phyloP scores from a whole-genome alignment of 2,888 invertebrate species.

The Parapristionchus giblindavisi region DNA sequence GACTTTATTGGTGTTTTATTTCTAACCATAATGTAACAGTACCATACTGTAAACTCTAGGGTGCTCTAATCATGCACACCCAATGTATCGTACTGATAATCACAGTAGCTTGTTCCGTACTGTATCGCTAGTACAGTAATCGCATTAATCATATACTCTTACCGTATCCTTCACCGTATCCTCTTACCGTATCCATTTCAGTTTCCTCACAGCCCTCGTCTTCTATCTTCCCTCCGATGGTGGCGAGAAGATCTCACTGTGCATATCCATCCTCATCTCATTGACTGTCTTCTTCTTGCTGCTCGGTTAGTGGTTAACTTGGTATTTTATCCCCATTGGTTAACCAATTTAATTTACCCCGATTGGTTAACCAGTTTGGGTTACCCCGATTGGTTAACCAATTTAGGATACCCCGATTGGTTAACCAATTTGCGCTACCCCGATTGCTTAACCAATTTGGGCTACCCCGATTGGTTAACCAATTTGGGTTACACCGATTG shows the following conservation, averaged over 20 bases:
- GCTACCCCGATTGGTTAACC: no score
- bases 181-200: conserved; percentile 37
- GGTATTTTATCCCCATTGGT: neutral
- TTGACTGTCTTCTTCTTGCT: conserved; percentile 98
- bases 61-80: no score
- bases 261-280: conserved; percentile 94
- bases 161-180: no score
- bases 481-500: no score
- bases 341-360: neutral
- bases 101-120: no score
- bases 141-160: no score
- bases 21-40: no score
- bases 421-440: neutral
- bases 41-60: no score
- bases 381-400: neutral
- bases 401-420: neutral
- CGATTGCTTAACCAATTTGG: neutral
- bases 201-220: conserved; percentile 84
- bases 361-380: neutral
- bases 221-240: conserved; percentile 97
- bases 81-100: no score
- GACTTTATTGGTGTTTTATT: no score
- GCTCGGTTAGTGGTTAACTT: conserved; percentile 73
- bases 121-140: no score
- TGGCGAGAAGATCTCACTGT: conserved; percentile 95